Evolutionary conservation across 2,888 invertebrate genomes (phyloP), one percentile per base, ranked within the genome.

Genomic region (Petrophora chlorosata): DNA sequence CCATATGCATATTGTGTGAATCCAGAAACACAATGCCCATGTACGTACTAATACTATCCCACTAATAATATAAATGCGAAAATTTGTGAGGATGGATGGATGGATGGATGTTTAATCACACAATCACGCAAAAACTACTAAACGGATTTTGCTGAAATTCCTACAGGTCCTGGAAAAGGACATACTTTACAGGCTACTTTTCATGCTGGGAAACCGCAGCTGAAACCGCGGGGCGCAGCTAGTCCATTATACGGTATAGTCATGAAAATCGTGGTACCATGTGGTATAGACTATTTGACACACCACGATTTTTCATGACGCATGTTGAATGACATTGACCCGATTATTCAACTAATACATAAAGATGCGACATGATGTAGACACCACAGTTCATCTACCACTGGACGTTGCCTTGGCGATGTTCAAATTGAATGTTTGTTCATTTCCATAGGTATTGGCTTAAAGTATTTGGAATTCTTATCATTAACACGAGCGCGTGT

Each of bases 311-410:
- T 25, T 36, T 15, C 10, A 25, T 36, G 16, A 36, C 38, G 34
- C 8, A 10, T 34, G 10, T 35, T 49, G 45, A 25, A 46, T 53
- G 62, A 49, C 63, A 65, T 56, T 74, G 67, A 70, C 68, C 65
- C 46, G 43, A 67, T 65, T 65, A 55, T 35, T 43, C 45, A 47
- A 61, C 63, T 56, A 58, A 48, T 53, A 25, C 10, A 9, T 9
- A 5, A 10, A 48, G 46, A 14, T 23, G 32, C 41, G 5, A 2
- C 23, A 41, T 38, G 35, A 52, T 12, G 16, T 17, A 2, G 23
- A 12, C 35, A 23, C 28, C 35, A 56, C 14, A 33, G 22, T 28
- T 22, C 10, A 30, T 29, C 16, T 16, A 16, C 2, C 12, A 25
- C 12, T 7, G 12, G 36, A 26, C 36, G 46, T 56, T 50, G 56